A percentile compares a stretch with the other conserved stretches of the same genome.
Conservation (phyloP, 2,113 vertebrate species). For the Pagrus major region DNA sequence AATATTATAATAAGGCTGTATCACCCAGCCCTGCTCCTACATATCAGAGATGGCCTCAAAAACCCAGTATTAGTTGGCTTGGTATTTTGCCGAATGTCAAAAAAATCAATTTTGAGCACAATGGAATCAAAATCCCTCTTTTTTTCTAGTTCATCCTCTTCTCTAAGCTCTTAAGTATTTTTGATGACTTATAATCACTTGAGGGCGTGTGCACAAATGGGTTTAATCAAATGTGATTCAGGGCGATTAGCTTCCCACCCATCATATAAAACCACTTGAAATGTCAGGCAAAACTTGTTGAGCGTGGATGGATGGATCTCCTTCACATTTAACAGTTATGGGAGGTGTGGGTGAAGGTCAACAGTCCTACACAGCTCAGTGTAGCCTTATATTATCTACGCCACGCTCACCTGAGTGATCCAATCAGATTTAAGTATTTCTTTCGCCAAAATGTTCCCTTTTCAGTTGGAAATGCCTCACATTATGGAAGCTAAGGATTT, state of each 20-base stretch:
- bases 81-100: not conserved
- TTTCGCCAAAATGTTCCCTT: not conserved
- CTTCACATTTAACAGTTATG: not conserved
- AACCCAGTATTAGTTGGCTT: not conserved
- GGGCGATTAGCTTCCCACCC: fast-evolving
- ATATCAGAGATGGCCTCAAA: not conserved
- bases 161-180: not conserved
- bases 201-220: not conserved
- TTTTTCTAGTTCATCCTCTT: not conserved
- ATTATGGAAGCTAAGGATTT: not conserved
- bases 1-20: too few relatives aligned
- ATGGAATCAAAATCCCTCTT: not conserved
- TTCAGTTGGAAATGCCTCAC: not conserved
- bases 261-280: too few relatives aligned
- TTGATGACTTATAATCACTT: not conserved
- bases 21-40: too few relatives aligned
- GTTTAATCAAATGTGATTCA: not conserved
- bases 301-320: not conserved
- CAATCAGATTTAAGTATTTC: not conserved
- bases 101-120: not conserved
- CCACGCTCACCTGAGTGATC: too few relatives aligned
- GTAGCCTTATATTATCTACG: not conserved
- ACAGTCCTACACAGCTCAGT: not conserved
- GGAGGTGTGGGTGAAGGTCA: not conserved
- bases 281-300: not conserved